Conservation (phyloP, 2,888 invertebrate species). For the Taenaris catops region DNA sequence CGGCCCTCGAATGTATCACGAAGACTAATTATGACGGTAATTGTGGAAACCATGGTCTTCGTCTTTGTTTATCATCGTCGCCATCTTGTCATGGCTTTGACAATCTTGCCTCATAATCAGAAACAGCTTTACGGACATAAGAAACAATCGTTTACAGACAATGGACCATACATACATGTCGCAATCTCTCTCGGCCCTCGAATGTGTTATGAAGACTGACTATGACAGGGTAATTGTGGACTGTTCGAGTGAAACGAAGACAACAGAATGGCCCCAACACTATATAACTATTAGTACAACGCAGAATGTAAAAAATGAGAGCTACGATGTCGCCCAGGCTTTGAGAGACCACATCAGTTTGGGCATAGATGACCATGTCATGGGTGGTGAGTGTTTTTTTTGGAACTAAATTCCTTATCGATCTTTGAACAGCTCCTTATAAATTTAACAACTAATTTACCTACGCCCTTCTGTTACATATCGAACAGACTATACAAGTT, state of each 20-base stretch:
- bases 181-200: slow-evolving; percentile 52
- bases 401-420: too few relatives aligned
- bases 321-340: slow-evolving; percentile 44
- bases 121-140: too few relatives aligned
- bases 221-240: slow-evolving; percentile 64
- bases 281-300: slow-evolving; percentile 35
- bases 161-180: slow-evolving; percentile 66
- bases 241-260: slow-evolving; percentile 30
- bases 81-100: too few relatives aligned
- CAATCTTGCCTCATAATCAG: too few relatives aligned
- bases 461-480: too few relatives aligned
- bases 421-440: too few relatives aligned
- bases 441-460: too few relatives aligned
- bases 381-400: slow-evolving; percentile 45
- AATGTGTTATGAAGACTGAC: slow-evolving; percentile 40
- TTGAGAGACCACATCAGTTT: slow-evolving; percentile 45
- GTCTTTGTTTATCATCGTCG: too few relatives aligned
- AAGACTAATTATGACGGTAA: slow-evolving; percentile 59
- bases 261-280: slow-evolving; percentile 36
- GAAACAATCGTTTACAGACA: slow-evolving; percentile 38
- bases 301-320: slow-evolving; percentile 45
- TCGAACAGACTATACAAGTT: too few relatives aligned
- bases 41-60: too few relatives aligned
- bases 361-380: slow-evolving; percentile 47
- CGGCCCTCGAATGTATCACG: slow-evolving; percentile 38